phyloP scores from a whole-genome alignment of 30 jellyfish, hydroid and myxozoan genomes.

The Turritopsis dohrnii region DNA sequence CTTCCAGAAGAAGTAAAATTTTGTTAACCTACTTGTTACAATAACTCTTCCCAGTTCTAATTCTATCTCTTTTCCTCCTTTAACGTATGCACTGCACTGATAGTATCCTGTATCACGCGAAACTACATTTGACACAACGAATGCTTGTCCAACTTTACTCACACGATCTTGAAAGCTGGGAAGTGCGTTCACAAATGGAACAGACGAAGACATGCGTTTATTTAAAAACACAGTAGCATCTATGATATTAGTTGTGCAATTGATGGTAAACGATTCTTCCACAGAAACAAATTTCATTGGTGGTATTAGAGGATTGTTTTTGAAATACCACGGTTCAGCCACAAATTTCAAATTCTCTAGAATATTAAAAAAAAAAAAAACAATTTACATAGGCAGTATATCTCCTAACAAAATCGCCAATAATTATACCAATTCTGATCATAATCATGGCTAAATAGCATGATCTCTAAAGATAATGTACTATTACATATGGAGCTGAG shows the following conservation, averaged over 20 bases:
- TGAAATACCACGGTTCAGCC: background rate
- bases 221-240: conserved; percentile 18
- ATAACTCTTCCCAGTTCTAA: conserved; percentile 5
- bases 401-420: too few relatives aligned
- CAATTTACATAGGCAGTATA: too few relatives aligned
- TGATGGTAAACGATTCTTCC: background rate
- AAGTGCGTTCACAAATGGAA: background rate
- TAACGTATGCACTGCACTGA: background rate
- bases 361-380: too few relatives aligned
- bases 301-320: background rate
- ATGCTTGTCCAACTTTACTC: conserved; percentile 1
- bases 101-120: conserved; percentile 6
- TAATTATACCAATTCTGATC: too few relatives aligned
- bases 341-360: background rate
- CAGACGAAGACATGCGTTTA: background rate
- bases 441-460: too few relatives aligned
- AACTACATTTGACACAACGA: background rate
- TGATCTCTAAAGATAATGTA: too few relatives aligned
- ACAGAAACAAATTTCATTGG: conserved; percentile 4
- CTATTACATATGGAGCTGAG: too few relatives aligned
- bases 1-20: too few relatives aligned
- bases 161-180: conserved; percentile 7
- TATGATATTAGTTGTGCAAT: conserved; percentile 20
- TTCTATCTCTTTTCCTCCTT: background rate
- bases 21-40: too few relatives aligned